Evolutionary conservation across 2,797 vertebrate species (phyloP).

Genomic region (Enteromius radiatus): DNA sequence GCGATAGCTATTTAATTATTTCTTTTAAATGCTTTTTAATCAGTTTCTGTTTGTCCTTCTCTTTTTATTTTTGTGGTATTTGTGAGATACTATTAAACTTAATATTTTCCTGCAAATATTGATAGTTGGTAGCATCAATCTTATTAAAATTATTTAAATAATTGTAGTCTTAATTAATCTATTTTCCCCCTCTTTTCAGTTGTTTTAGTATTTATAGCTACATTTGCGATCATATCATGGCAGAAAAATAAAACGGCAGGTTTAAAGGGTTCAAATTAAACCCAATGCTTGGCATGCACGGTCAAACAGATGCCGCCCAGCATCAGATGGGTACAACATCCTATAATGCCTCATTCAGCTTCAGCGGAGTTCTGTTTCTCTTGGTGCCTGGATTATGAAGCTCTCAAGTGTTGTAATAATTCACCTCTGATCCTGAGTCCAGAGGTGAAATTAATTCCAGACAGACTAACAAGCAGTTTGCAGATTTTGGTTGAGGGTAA

Average conservation of each 20-base stretch:
- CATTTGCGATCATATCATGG: neutral
- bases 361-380: conserved; percentile 4
- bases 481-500: neutral
- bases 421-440: conserved; percentile 11
- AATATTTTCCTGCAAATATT: neutral
- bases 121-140: neutral
- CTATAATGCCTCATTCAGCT: conserved; percentile 19
- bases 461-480: conserved; percentile 28
- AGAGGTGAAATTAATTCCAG: conserved; percentile 25
- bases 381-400: conserved; percentile 6
- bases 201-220: neutral
- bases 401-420: conserved; percentile 28
- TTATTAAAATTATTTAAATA: neutral
- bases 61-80: neutral
- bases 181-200: neutral
- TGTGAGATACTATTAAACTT: neutral
- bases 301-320: neutral
- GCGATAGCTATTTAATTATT: neutral
- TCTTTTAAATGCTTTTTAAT: neutral
- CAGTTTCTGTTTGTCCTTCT: neutral
- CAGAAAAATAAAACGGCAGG: neutral
- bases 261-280: neutral
- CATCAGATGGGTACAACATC: conserved; percentile 6
- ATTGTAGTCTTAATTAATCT: neutral
- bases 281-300: neutral